Evolutionary conservation across 2,113 vertebrate genomes (phyloP), one percentile per base, ranked within the genome.

Genomic region (Callionymus lyra): DNA sequence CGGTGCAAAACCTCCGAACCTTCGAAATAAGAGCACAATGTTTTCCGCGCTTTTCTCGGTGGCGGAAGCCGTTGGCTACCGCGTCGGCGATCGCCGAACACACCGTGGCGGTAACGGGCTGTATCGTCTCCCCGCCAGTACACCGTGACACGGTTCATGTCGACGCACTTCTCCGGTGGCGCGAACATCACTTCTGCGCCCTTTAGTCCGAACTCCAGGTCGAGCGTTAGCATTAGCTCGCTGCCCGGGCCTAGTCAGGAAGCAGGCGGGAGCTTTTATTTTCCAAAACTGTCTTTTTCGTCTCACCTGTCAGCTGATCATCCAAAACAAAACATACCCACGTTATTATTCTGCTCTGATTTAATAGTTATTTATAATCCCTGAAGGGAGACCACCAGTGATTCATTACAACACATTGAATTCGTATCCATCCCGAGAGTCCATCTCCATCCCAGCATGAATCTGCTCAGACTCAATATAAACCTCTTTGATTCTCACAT

Each of bases 1-100:
- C 75, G 73, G 70, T 18, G 33, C 49, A 31, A 71, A 52, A n/a
- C 53, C 43, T 46, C 19, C 36, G 50, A 81, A 54, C 79, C 73
- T 82, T 82, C 80, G 80, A 74, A 82, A 80, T 82, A 82, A 82
- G 74, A 82, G 80, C 80, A 65, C 68, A 47, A 31, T 53, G 62
- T 68, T 80, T 70, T 78, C 49, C 63, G 74, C 80, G 77, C 77
- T 46, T 66, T 73, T 70, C n/a, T 18, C 34, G 36, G 17, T 27
- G 36, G 19, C 42, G 10, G 34, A 32, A 41, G 41, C 38, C n/a
- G 59, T 42, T 63, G 64, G 63, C 52, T 44, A 16, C 46, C 2
- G 1, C 19, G 1, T 1, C 0, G 6, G 11, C 3, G 21, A 27
- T 1, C 2, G 10, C 15, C 6, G 0, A 31, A 18, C 8, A 3